Conservation (phyloP, 2,113 vertebrate species). For the Vicugna pacos region DNA sequence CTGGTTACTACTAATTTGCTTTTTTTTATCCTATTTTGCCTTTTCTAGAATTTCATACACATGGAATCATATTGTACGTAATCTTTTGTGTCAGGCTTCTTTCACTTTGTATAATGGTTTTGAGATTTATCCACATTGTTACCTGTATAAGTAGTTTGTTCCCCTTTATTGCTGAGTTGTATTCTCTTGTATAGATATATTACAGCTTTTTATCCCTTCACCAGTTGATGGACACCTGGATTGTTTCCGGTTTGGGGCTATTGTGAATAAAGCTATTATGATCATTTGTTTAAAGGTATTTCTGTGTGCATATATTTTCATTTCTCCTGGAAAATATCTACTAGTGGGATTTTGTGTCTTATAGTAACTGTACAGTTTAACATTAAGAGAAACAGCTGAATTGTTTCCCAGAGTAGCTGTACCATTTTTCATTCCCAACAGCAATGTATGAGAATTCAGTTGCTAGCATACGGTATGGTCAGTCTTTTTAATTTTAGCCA, state of each 20-base stretch:
- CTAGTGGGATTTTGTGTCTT: neutral
- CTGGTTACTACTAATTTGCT: neutral
- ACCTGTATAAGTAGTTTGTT: neutral
- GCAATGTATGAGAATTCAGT: neutral
- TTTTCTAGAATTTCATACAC: neutral
- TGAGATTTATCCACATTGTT: neutral
- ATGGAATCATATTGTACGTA: neutral
- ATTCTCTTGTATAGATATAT: neutral
- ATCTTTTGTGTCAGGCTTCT: neutral
- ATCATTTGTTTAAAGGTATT: neutral
- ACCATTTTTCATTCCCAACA: neutral
- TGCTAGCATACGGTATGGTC: neutral
- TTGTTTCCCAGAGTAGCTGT: neutral
- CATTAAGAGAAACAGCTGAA: neutral
- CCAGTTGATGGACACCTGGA: neutral
- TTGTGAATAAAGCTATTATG: neutral
- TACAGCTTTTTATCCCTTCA: neutral
- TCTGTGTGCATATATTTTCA: neutral
- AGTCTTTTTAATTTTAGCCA: neutral
- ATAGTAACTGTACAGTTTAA: neutral
- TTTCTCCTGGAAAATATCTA: neutral
- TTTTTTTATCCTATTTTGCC: neutral
- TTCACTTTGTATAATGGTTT: neutral
- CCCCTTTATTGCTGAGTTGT: neutral
- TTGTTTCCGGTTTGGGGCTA: neutral